Evolutionary conservation across 2,797 vertebrate genomes (phyloP), one percentile per base, ranked within the genome.

Genomic region (Xenentodon cancila): DNA sequence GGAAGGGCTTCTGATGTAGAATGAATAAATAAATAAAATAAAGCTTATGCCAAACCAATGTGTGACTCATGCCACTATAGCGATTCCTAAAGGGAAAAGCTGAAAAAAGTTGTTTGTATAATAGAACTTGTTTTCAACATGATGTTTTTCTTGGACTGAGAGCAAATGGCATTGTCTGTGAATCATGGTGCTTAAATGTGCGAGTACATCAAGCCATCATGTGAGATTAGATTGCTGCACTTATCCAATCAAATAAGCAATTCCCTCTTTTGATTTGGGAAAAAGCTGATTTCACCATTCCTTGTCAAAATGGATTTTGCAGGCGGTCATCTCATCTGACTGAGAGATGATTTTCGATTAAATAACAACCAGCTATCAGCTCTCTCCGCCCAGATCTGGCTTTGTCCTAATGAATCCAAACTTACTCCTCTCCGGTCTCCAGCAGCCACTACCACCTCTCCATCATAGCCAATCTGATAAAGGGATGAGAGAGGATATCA

Each of bases 401-500:
- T 71, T 73, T 17, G 71, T 85, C 60, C 59, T 85, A 86, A 90
- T 87, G 78, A 90, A 90, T 87, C 77, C 68, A 74, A 77, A 80
- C 65, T 66, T 69, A 59, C 75, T 77, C 64, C 49, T 80, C 75
- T 68, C 58, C 75, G 74, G 79, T 73, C 75, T 59, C 53, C 60
- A 45, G 52, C 42, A 53, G 79, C 75, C 73, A 76, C 76, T 21
- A 17, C 71, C 51, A 73, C 80, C 77, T 87, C 73, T 71, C 85
- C 75, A 88, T 82, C 86, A 84, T 44, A 20, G 71, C 82, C 86
- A 84, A 90, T 90, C 91, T 88, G 91, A 92, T 92, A 91, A 92
- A 88, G 64, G 89, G 91, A 92, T 92, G 87, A 91, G 81, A 73
- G 80, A 85, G 85, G 87, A 90, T 91, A 92, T 93, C 91, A 89